Evolutionary conservation across 2,797 vertebrate species (phyloP).

Genomic region (Adrianichthys oophorus): DNA sequence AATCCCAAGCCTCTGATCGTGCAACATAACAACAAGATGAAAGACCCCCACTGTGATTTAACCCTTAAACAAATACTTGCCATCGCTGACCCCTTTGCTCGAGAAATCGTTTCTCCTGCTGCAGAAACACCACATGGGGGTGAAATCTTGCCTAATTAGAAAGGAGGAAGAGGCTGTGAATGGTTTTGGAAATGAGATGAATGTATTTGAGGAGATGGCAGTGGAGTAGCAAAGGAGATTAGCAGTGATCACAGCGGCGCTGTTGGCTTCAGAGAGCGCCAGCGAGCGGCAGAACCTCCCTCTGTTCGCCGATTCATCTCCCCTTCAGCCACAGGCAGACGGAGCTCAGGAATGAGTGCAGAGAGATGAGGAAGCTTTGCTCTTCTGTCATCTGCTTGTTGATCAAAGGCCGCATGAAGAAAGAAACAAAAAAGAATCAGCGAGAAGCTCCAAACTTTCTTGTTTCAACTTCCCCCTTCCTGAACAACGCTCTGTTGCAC

Average conservation of each 20-base stretch:
- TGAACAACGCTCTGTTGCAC: slow-evolving; percentile 21
- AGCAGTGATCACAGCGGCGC: slow-evolving; percentile 72
- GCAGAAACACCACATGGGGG: slow-evolving; percentile 59
- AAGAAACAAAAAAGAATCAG: slow-evolving; percentile 33
- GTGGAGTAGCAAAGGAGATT: slow-evolving; percentile 74
- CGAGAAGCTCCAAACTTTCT: slow-evolving; percentile 47
- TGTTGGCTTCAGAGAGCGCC: slow-evolving; percentile 67
- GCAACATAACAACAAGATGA: slow-evolving; percentile 78
- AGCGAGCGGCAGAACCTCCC: slow-evolving; percentile 61
- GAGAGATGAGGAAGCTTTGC: slow-evolving; percentile 64
- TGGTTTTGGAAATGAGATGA: slow-evolving; percentile 67
- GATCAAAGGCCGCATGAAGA: slow-evolving; percentile 65
- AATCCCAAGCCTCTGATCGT: slow-evolving; percentile 79
- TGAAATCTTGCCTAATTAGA: slow-evolving; percentile 72
- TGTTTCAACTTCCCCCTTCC: slow-evolving; percentile 46
- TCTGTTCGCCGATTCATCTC: slow-evolving; percentile 68
- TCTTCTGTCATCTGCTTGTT: slow-evolving; percentile 64
- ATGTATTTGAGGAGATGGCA: slow-evolving; percentile 71
- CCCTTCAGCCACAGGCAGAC: slow-evolving; percentile 68
- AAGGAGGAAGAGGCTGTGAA: slow-evolving; percentile 64
- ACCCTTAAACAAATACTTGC: slow-evolving; percentile 74
- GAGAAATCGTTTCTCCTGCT: slow-evolving; percentile 52
- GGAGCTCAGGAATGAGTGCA: slow-evolving; percentile 55
- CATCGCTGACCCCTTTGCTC: slow-evolving; percentile 61
- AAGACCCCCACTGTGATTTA: slow-evolving; percentile 69